Base-by-base conservation (phyloP, 2,888 invertebrate genomes). In the Synanthedon vespiformis region DNA sequence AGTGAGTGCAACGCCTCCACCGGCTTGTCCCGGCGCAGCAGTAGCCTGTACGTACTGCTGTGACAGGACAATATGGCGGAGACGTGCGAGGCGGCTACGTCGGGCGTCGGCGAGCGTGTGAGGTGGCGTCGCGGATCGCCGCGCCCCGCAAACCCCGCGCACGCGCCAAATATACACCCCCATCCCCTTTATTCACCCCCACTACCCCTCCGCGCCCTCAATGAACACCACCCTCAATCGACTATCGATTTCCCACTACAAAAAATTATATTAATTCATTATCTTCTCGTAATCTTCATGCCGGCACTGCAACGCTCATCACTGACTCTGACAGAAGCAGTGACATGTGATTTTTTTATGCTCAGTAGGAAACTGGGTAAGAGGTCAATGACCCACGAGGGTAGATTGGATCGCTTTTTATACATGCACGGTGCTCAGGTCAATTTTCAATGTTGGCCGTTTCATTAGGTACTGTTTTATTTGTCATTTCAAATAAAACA, bases 11-110 rank as follows among this genome's bases (percentile, higher is more conserved):
- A 63, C 74, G 61, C 67, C 75, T 65, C 76, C 67, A 59, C 82
- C 85, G 76, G 72, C 69, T 94, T 95, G 95, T 95, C 95, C 94
- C 91, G 94, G 90, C 91, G 92, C 94, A 95, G 94, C 95, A 95
- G 95, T 95, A 95, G 89, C 80, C 74, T 84, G 64, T 56, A 89
- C 91, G 92, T 95, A 95, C 95, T 95, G 95, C 95, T 95, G 95
- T 95, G 95, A 95, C 95, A 95, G 95, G 95, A 96, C 95, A 96
- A 96, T 95, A 95, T 95, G 93, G 91, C 90, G 92, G 91, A 89
- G 83, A 81, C 87, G 89, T 80, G 84, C 80, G 69, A 60, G 61
- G 70, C 64, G 66, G 60, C 58, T 63, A 62, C 62, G 70, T 62
- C 80, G 83, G 82, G 75, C 68, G 85, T 77, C 83, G 78, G 79